Conservation (phyloP, 2,113 vertebrate species). For the Meriones unguiculatus region DNA sequence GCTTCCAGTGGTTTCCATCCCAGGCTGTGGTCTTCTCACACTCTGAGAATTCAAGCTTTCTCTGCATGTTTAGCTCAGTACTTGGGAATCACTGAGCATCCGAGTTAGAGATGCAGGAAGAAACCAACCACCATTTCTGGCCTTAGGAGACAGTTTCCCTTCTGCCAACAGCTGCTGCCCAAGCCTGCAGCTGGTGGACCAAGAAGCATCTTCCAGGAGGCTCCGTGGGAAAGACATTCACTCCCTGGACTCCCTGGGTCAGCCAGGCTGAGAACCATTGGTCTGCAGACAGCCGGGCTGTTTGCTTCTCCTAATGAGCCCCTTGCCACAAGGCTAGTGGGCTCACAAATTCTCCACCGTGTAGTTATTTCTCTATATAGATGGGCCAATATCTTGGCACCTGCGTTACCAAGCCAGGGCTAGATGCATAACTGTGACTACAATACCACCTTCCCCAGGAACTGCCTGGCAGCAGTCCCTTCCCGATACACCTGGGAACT, state of each 20-base stretch:
- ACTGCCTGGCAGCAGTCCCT: neutral
- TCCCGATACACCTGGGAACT: neutral
- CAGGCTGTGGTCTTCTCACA: neutral
- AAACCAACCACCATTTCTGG: neutral
- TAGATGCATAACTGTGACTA: neutral
- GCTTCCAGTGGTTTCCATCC: neutral
- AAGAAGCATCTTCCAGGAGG: neutral
- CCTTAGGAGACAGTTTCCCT: neutral
- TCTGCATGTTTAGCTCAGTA: neutral
- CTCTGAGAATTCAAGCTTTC: neutral
- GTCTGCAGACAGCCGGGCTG: neutral
- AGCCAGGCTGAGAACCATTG: neutral
- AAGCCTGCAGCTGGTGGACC: accelerated
- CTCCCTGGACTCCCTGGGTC: neutral
- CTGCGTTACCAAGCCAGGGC: neutral
- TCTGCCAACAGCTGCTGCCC: neutral
- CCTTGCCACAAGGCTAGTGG: neutral
- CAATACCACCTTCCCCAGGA: neutral
- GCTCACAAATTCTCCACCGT: neutral
- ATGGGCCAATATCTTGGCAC: neutral
- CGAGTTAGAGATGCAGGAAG: neutral
- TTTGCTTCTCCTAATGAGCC: neutral
- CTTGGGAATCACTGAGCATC: neutral
- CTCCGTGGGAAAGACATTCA: neutral
- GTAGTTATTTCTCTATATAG: neutral